Conservation (phyloP, 1,140 invertebrate genomes). For the Pemphigus obesinymphae region DNA sequence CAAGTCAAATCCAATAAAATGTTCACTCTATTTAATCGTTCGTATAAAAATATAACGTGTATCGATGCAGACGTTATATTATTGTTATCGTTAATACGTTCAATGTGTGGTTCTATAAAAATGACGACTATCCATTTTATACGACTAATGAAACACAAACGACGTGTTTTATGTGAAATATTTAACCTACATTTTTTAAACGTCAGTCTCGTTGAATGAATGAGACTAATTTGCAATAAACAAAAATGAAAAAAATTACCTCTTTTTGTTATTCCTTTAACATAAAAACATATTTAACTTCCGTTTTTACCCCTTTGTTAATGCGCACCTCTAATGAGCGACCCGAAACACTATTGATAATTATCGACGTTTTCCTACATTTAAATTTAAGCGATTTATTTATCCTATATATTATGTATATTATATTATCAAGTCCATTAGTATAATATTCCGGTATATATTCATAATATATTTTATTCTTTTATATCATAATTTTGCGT, state of each 20-base stretch:
- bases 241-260: not conserved
- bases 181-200: not conserved
- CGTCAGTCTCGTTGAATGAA: not conserved
- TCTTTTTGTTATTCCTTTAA: not conserved
- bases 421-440: not conserved
- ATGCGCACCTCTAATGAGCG: too few relatives aligned
- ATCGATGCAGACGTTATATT: too few relatives aligned
- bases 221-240: not conserved
- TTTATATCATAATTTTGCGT: not conserved
- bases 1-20: too few relatives aligned
- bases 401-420: not conserved
- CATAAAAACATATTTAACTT: not conserved
- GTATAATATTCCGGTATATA: not conserved
- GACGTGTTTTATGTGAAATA: not conserved
- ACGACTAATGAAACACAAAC: not conserved
- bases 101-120: not conserved
- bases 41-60: too few relatives aligned
- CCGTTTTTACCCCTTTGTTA: not conserved
- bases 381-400: not conserved
- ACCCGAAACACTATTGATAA: not conserved
- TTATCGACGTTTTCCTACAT: slow-evolving; percentile 1
- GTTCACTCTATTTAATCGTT: too few relatives aligned
- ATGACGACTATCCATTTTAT: not conserved
- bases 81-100: too few relatives aligned
- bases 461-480: not conserved